Base-by-base conservation (phyloP, 1,140 invertebrate species). In the Tetramorium simillimum region DNA sequence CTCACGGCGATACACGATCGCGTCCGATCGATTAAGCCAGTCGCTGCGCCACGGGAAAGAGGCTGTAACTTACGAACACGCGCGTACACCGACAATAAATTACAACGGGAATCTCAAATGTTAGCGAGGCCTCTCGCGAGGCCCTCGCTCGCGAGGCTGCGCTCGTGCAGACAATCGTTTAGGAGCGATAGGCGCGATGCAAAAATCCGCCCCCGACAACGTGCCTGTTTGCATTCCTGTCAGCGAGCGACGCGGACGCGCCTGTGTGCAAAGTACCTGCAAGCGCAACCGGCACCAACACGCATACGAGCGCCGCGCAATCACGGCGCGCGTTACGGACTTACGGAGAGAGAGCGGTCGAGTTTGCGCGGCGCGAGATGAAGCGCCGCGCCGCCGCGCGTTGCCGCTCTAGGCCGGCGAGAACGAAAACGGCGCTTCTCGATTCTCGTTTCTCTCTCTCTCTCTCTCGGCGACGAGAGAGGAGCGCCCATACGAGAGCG, bases 131-230 rank as follows among this genome's bases (percentile, higher is more conserved):
- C 33, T 84, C 9, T 89, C 67, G 88, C 88, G 88, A 76, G n/a
- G 56, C 40, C 3, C 43, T 46, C 12, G 43, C 7, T 16, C 16
- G 46, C 60, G 70, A 85, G 16, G 78, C 67, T 73, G 67, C 88
- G 67, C 88, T 89, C 87, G 56, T 75, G 69, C 80, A 73, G 80
- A 84, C 88, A 89, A 85, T 88, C 75, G 84, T 89, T 72, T 88
- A 89, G 85, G 78, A 89, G 85, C 76, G 88, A 89, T 76, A 72
- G 84, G 78, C 67, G 82, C 82, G 56, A 89, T 62, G 56, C 53
- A 88, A 89, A 86, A 89, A 89, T 77, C 73, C 76, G 69, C 56
- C 78, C 56, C 18, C 49, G 28, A 72, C n/a, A 85, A 86, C 73
- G 58, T 73, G 78, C 33, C 58, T 76, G 89, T 85, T 90, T 88